These are phyloP conservation scores for Fragum whitleyi DNA, from an alignment of 2,888 invertebrate genomes.

Conservation along the genomic window DNA sequence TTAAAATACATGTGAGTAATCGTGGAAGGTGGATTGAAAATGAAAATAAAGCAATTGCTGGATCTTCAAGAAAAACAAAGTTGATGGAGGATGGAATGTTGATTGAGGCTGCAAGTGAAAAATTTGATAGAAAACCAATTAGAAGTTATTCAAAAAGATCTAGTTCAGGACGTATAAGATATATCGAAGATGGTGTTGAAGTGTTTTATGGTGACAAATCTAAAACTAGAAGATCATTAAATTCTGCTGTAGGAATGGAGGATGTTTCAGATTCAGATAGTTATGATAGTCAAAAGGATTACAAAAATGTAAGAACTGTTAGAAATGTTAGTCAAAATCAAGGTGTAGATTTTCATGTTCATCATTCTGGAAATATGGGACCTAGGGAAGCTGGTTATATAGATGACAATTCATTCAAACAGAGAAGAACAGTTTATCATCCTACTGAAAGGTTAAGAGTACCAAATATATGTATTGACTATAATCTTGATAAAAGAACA, in stretches of 20 bases:
- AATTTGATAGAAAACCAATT: not conserved
- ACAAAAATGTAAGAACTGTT: not conserved
- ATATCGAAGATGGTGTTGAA: constrained; percentile 26
- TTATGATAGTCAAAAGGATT: constrained; percentile 27
- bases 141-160: not conserved
- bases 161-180: not conserved
- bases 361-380: not conserved
- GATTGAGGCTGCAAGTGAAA: not conserved
- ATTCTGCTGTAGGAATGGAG: constrained; percentile 6
- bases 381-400: not conserved
- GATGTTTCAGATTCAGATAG: constrained; percentile 16
- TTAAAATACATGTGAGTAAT: constrained; percentile 55
- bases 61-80: not conserved
- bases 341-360: not conserved
- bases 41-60: constrained; percentile 19
- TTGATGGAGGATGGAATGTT: constrained; percentile 15
- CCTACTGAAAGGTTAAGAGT: constrained; percentile 21
- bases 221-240: not conserved
- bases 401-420: not conserved
- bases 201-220: constrained; percentile 14
- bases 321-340: not conserved
- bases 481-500: constrained; percentile 33
- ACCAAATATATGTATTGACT: constrained; percentile 36
- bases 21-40: constrained; percentile 55
- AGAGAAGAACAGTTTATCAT: not conserved